Conservation (phyloP, 2,888 invertebrate species). For the Plebejus argus region DNA sequence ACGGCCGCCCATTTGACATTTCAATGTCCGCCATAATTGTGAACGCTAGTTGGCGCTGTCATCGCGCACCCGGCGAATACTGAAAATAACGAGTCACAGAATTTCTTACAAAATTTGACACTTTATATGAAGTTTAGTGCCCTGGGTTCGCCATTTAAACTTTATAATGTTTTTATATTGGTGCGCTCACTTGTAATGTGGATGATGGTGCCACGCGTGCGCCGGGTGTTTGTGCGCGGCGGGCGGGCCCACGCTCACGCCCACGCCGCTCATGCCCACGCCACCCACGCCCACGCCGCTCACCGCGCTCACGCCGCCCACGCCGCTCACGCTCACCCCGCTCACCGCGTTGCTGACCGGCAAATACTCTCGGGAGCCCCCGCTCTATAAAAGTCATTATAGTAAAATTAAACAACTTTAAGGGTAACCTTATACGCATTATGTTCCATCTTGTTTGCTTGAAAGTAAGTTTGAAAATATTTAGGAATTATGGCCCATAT, state of each 20-base stretch:
- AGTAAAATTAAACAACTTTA: neutral
- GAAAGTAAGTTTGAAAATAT: neutral
- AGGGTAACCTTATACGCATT: no score
- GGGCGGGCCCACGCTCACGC: constrained; percentile 61
- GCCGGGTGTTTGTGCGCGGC: constrained; percentile 63
- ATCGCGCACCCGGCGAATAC: no score
- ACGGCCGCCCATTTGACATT: no score
- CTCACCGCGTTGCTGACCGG: constrained; percentile 48
- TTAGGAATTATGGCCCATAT: no score
- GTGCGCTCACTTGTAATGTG: constrained; percentile 68
- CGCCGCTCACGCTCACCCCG: constrained; percentile 59
- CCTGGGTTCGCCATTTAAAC: no score
- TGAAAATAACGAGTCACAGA: no score
- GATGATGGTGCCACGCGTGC: constrained; percentile 69
- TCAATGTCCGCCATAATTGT: no score
- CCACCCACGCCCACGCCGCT: constrained; percentile 72
- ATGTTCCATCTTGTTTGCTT: neutral
- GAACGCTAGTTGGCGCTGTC: no score
- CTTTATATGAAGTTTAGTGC: no score
- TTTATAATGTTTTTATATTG: neutral
- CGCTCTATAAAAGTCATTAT: constrained; percentile 54
- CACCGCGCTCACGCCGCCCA: constrained; percentile 67
- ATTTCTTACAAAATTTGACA: no score
- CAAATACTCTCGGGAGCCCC: constrained; percentile 70
- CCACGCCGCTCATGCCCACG: constrained; percentile 60